These are phyloP conservation scores for Brenthis daphne DNA, from an alignment of 2,888 invertebrate species.

Conservation along the genomic window DNA sequence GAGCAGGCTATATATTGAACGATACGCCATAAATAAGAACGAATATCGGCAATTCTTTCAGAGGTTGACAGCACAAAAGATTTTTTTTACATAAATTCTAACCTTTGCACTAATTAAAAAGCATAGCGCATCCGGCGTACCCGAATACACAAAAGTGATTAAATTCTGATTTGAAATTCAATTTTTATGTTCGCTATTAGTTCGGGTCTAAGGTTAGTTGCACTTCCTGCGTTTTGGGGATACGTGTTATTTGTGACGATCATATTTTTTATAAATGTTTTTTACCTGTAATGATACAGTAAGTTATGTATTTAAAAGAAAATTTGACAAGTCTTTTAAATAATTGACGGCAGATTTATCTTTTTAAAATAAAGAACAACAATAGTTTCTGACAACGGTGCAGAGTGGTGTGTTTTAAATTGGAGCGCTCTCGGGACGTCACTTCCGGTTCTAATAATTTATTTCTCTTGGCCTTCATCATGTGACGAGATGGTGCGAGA, in stretches of 20 bases:
- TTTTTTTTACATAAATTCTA: conserved; percentile 43
- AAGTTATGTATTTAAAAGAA: conserved; percentile 49
- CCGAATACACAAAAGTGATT: conserved; percentile 66
- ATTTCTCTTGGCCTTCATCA: conserved; percentile 75
- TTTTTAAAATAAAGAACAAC: conserved; percentile 42
- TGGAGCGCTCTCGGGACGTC: conserved; percentile 76
- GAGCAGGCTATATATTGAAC: conserved; percentile 23
- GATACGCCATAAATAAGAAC: conserved; percentile 27
- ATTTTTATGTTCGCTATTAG: conserved; percentile 64
- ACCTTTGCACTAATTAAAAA: conserved; percentile 77
- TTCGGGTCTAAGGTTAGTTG: conserved; percentile 57
- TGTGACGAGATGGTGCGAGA: conserved; percentile 73
- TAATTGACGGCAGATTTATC: conserved; percentile 18
- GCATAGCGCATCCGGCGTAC: conserved; percentile 65
- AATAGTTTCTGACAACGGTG: conserved; percentile 48
- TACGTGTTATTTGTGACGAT: conserved; percentile 57
- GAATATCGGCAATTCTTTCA: conserved; percentile 30
- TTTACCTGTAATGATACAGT: conserved; percentile 42
- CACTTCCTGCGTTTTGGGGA: conserved; percentile 67
- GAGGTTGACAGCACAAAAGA: conserved; percentile 46
- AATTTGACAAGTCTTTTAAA: conserved; percentile 38
- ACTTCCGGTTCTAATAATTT: conserved; percentile 80
- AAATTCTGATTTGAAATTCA: conserved; percentile 73
- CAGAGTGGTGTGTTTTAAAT: conserved; percentile 68
- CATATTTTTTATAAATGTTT: conserved; percentile 51